Percentiles rank a stretch among this genome's conserved stretches.
Conservation (phyloP, 2,113 vertebrate genomes). For the Mohoua ochrocephala region DNA sequence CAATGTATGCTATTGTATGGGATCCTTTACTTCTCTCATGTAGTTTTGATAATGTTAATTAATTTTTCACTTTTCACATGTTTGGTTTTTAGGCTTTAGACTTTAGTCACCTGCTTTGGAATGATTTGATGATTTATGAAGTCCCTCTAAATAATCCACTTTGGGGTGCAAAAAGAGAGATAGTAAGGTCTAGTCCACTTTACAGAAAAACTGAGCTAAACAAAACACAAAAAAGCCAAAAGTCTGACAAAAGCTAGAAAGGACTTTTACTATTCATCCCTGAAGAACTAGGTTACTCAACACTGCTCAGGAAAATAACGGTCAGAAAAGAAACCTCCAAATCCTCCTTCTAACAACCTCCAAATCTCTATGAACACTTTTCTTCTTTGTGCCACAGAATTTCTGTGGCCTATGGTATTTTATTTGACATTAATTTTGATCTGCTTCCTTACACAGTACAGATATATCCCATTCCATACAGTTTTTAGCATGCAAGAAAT, state of each 20-base stretch:
- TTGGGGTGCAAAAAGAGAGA: not conserved
- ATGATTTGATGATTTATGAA: not conserved
- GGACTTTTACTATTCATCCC: not conserved
- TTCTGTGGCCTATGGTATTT: not conserved
- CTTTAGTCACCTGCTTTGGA: not conserved
- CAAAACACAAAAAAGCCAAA: not conserved
- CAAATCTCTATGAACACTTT: not conserved
- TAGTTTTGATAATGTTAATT: not conserved
- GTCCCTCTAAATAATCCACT: not conserved
- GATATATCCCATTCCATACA: not conserved
- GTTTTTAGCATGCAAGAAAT: not conserved
- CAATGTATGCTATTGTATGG: not conserved
- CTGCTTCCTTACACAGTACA: not conserved
- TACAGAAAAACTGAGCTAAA: not conserved
- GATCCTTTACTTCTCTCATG: not conserved
- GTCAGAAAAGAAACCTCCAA: not conserved
- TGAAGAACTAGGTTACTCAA: not conserved
- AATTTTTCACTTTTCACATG: not conserved
- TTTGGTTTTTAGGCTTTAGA: not conserved
- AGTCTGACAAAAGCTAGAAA: not conserved
- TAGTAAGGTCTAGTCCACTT: not conserved
- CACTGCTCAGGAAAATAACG: not conserved
- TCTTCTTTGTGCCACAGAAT: not conserved
- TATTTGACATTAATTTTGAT: not conserved
- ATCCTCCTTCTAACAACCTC: not conserved